Evolutionary conservation across 2,113 vertebrate genomes (phyloP), one percentile per base, ranked within the genome.

Genomic region (Hepsetus odoe): DNA sequence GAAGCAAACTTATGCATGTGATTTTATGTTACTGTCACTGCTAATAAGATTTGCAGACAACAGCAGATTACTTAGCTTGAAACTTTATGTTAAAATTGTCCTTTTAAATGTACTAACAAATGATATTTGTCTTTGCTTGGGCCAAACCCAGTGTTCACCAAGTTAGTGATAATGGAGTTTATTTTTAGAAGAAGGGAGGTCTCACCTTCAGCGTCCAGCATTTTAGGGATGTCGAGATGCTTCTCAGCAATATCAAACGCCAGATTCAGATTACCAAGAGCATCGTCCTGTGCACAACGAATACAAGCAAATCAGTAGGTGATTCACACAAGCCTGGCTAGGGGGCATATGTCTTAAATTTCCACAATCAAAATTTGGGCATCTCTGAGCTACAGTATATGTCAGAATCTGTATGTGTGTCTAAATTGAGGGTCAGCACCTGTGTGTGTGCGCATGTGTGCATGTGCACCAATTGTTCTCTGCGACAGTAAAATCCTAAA

Each of bases 241-340:
- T 99, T 99, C 92, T 99, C 98, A 46, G 98, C 98, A 72, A 99
- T 92, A 79, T 98, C 98, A 91, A 99, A 98, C 76, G 98, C 98
- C 89, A 99, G 92, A 87, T 99, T 99, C 80, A 99, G 93, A 90
- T 99, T 99, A 84, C 96, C 95, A 92, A 99, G 83, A 71, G 96
- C 95, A 89, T 99, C 97, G 91, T 99, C 97, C 98, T 99, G 91
- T 75, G 11, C 6, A 62, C 8, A 64, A 10, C 44, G 9, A 49
- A 24, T 12, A n/a, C 49, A 51, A 12, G 1, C 20, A 1, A 42
- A 11, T 16, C 16, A 44, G 6, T 4, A 2, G 1, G 16, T 44
- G 42, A 4, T 14, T 44, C 2, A 14, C 42, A 14, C 42, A 44
- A 14, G 24, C 14, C 55, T n/a, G n/a, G n/a, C n/a, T n/a, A n/a